phyloP scores from a whole-genome alignment of 2,113 vertebrate genomes.

The Pogonocichla stellata region DNA sequence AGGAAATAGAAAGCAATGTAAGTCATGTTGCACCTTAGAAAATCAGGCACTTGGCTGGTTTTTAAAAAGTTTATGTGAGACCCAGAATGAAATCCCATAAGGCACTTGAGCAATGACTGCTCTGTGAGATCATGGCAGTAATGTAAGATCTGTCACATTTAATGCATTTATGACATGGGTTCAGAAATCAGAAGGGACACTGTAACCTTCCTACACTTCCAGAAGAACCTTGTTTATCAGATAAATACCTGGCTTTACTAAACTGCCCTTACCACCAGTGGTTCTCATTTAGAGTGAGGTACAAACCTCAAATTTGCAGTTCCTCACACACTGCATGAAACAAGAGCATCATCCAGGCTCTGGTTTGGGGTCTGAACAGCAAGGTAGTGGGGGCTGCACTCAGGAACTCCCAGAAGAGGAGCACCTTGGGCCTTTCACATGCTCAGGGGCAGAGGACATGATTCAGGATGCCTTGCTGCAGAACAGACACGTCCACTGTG shows the following conservation, averaged over 20 bases:
- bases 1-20: not conserved
- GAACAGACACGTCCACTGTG: not conserved
- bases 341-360: accelerated
- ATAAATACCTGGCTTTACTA: not conserved
- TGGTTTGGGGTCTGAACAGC: not conserved
- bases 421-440: not conserved
- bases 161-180: slow-evolving; percentile 3
- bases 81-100: not conserved
- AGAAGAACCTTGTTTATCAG: not conserved
- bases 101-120: not conserved
- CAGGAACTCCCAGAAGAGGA: not conserved
- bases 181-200: slow-evolving; percentile 9
- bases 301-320: not conserved
- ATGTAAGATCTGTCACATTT: not conserved
- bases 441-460: not conserved
- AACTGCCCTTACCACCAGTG: not conserved
- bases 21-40: not conserved
- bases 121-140: not conserved
- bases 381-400: not conserved
- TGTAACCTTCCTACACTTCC: not conserved
- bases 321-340: not conserved
- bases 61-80: not conserved
- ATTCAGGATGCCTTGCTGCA: not conserved
- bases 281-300: not conserved
- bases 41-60: not conserved